A percentile compares a stretch with the other conserved stretches of the same genome.
Evolutionary conservation across 2,797 vertebrate genomes (phyloP).

Genomic region (Remorina albescens): DNA sequence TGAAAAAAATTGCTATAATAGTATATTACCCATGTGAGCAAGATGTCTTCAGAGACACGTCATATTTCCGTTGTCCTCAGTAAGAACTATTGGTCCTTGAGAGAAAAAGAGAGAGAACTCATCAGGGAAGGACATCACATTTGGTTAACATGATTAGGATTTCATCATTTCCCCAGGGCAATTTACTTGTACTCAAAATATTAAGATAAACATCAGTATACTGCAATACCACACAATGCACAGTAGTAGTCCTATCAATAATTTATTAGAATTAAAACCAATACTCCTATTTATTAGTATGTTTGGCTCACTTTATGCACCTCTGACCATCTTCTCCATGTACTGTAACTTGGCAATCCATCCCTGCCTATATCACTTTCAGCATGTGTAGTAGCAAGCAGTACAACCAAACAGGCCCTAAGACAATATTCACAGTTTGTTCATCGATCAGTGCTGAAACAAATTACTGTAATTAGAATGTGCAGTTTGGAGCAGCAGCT

Average conservation of each 20-base stretch:
- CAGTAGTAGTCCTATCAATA: neutral
- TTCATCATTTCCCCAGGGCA: neutral
- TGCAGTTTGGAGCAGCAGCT: conserved; percentile 25
- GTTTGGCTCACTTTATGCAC: neutral
- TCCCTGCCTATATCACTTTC: neutral
- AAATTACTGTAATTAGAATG: conserved; percentile 19
- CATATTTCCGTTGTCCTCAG: conserved; percentile 55
- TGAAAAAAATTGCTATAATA: neutral
- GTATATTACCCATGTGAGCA: conserved; percentile 82
- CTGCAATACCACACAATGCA: neutral
- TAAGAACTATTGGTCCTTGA: conserved; percentile 61
- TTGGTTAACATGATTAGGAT: neutral
- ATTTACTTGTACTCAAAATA: neutral
- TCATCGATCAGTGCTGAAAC: conserved; percentile 1
- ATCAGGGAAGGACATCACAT: neutral
- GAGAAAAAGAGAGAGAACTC: conserved; percentile 28
- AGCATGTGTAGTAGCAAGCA: neutral
- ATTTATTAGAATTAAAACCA: neutral
- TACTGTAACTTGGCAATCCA: neutral
- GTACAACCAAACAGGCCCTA: neutral
- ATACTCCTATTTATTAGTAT: neutral
- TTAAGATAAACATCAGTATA: neutral
- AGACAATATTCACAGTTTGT: neutral
- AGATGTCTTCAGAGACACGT: conserved; percentile 72
- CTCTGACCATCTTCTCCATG: neutral